Percentiles rank a stretch among this genome's conserved stretches.
phyloP scores from a whole-genome alignment of 2,888 invertebrate genomes.

The Hedychridium roseum region DNA sequence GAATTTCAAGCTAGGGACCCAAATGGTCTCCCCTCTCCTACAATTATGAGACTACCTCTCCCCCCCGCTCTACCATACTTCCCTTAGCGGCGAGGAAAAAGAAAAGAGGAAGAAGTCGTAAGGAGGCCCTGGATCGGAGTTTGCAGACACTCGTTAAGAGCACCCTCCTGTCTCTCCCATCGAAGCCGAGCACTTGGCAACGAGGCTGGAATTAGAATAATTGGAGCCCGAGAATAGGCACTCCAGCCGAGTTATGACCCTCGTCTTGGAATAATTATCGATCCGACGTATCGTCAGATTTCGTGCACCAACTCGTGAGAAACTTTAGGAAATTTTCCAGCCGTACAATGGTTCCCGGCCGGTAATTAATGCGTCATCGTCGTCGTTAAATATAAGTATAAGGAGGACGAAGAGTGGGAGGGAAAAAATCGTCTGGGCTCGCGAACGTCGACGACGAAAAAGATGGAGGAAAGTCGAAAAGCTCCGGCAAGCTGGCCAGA shows the following conservation, averaged over 20 bases:
- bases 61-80: constrained; percentile 9
- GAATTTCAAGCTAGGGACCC: constrained; percentile 20
- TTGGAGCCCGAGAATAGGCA: no score
- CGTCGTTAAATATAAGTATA: background rate
- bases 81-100: background rate
- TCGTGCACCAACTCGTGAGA: no score
- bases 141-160: constrained; percentile 29
- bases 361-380: background rate
- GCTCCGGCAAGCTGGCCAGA: background rate
- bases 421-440: background rate
- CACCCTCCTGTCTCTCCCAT: constrained; percentile 10
- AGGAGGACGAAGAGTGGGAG: background rate
- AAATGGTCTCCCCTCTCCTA: constrained; percentile 40
- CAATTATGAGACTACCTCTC: constrained; percentile 29
- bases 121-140: constrained; percentile 1
- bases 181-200: constrained; percentile 11
- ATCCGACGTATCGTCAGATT: no score
- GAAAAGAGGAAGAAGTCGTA: constrained; percentile 5
- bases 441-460: background rate
- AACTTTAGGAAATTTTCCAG: no score
- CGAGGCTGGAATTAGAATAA: no score
- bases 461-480: background rate
- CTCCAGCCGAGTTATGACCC: no score
- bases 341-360: no score
- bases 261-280: no score